Percentiles rank a stretch among this genome's conserved stretches.
phyloP scores from a whole-genome alignment of 2,113 vertebrate species.

The Talpa occidentalis region DNA sequence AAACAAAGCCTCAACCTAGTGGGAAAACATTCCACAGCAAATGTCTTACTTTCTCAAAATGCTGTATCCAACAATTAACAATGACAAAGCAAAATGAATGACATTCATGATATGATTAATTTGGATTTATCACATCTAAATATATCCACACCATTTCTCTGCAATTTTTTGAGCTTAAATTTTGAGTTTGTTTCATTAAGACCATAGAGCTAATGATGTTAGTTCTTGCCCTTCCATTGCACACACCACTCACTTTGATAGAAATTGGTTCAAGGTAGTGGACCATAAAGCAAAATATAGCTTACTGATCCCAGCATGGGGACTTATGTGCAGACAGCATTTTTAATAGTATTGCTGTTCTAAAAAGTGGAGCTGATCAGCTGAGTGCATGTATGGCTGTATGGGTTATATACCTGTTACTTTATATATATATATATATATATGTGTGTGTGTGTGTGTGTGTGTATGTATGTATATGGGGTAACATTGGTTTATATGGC shows the following conservation, averaged over 20 bases:
- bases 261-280: not conserved
- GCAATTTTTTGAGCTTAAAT: conserved; percentile 13
- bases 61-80: not conserved
- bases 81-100: not conserved
- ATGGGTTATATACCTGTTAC: not conserved
- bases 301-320: not conserved
- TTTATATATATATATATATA: not conserved
- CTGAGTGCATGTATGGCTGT: not conserved
- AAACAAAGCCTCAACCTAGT: not conserved
- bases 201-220: not conserved
- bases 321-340: not conserved
- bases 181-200: conserved; percentile 35
- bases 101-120: conserved; percentile 8
- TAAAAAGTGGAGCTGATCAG: conserved; percentile 28
- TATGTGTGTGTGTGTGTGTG: too few species aligned
- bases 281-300: not conserved
- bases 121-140: conserved; percentile 26
- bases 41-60: conserved; percentile 32
- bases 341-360: conserved; percentile 32
- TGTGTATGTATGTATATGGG: too few species aligned
- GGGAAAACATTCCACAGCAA: not conserved
- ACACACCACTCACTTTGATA: not conserved
- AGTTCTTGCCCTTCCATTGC: conserved; percentile 1
- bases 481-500: too few species aligned
- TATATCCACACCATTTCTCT: not conserved